phyloP scores from a whole-genome alignment of 1,140 invertebrate species.

The Hypothenemus hampei region DNA sequence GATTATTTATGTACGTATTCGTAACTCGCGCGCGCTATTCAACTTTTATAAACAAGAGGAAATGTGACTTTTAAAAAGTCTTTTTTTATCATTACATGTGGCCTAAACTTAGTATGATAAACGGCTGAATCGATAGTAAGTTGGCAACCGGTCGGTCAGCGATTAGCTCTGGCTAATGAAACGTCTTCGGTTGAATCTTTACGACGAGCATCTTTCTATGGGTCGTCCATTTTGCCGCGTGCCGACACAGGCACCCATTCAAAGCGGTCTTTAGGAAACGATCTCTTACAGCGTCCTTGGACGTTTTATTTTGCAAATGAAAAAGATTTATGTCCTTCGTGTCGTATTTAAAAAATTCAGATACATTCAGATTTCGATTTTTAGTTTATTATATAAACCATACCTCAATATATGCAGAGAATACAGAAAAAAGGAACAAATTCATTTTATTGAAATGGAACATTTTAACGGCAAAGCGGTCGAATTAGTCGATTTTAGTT shows the following conservation, averaged over 20 bases:
- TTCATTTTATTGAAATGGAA: too few relatives aligned
- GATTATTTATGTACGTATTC: background rate
- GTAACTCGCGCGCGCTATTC: background rate
- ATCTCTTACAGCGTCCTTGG: background rate
- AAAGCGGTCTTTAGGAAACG: background rate
- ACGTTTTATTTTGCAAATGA: background rate
- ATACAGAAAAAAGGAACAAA: too few relatives aligned
- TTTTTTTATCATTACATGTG: too few relatives aligned
- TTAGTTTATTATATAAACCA: too few relatives aligned
- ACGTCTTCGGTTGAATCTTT: slow-evolving; percentile 7
- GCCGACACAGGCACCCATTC: slow-evolving; percentile 13
- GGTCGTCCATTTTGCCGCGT: slow-evolving; percentile 13
- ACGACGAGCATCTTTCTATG: slow-evolving; percentile 11
- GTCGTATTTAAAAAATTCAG: background rate
- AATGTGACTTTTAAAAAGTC: too few relatives aligned
- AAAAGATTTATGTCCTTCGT: background rate
- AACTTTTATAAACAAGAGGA: background rate
- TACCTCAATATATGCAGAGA: too few relatives aligned
- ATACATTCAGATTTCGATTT: too few relatives aligned
- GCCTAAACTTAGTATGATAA: background rate
- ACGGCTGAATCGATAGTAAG: slow-evolving; percentile 4
- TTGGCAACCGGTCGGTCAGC: slow-evolving; percentile 3
- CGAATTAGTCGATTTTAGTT: too few relatives aligned
- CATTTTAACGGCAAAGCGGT: too few relatives aligned
- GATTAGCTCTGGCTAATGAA: slow-evolving; percentile 16